phyloP scores from a whole-genome alignment of 2,113 vertebrate species.

The Fregata magnificens region DNA sequence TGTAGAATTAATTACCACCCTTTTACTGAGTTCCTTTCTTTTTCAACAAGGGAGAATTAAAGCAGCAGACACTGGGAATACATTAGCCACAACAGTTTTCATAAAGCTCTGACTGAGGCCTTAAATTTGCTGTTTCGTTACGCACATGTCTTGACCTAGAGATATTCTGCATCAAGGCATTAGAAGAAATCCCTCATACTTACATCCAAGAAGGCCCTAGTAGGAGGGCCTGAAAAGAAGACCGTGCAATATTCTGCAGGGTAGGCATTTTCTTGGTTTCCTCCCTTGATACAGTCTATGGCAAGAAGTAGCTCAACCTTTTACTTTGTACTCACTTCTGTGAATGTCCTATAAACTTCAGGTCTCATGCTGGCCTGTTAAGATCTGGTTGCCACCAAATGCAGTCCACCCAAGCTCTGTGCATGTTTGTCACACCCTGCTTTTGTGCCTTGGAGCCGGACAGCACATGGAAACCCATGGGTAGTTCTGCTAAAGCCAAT shows the following conservation, averaged over 20 bases:
- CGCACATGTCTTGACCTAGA: rapidly evolving
- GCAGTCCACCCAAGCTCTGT: not conserved
- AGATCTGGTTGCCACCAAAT: not conserved
- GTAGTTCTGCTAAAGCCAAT: not conserved
- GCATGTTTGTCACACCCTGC: not conserved
- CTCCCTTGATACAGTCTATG: not conserved
- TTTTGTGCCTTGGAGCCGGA: not conserved
- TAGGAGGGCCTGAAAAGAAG: not conserved
- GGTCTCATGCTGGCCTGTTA: not conserved
- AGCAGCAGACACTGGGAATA: not conserved
- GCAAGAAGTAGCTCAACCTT: not conserved
- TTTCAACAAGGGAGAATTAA: not conserved
- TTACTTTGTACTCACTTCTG: not conserved
- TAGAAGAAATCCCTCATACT: not conserved
- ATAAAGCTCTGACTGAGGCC: not conserved
- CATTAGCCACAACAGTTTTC: not conserved
- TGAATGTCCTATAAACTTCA: not conserved
- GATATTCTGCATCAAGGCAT: not conserved
- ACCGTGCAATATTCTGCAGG: not conserved
- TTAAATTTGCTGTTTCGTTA: not conserved
- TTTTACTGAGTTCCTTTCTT: not conserved
- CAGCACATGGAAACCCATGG: not conserved
- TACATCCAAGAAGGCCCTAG: not conserved
- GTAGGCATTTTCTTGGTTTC: not conserved
- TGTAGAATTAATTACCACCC: not conserved